These are phyloP conservation scores for Chaitophorus viminalis DNA, from an alignment of 2,888 invertebrate genomes.

Conservation along the genomic window DNA sequence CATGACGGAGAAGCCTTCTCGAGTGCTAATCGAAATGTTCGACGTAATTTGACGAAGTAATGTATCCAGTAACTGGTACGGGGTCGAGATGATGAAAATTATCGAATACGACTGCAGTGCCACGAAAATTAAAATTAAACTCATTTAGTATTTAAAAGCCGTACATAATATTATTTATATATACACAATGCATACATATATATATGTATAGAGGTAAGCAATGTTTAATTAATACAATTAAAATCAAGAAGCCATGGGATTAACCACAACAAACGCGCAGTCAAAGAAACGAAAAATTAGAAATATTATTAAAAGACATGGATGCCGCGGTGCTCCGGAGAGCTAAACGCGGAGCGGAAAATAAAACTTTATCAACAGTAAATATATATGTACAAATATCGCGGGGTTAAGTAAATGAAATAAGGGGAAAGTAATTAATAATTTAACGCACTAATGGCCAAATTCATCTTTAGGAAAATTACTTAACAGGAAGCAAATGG, in stretches of 20 bases:
- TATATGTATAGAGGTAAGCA: neutral
- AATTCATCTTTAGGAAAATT: slow-evolving; percentile 24
- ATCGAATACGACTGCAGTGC: neutral
- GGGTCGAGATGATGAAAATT: neutral
- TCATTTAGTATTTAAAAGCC: neutral
- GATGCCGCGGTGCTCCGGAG: too few species aligned
- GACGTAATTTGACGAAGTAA: neutral
- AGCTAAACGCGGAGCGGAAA: neutral
- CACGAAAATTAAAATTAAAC: neutral
- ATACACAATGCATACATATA: too few species aligned
- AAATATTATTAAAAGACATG: neutral
- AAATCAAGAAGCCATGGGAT: neutral
- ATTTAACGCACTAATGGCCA: slow-evolving; percentile 25
- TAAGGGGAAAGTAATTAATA: slow-evolving; percentile 20
- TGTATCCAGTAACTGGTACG: too few species aligned
- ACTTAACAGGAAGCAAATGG: slow-evolving; percentile 1
- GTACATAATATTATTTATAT: neutral
- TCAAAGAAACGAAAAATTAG: neutral
- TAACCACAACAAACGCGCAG: neutral
- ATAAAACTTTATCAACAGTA: slow-evolving; percentile 7
- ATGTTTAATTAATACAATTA: neutral
- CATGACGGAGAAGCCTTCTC: too few species aligned
- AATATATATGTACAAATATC: neutral
- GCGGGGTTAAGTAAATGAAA: neutral
- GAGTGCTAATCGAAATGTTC: too few species aligned